phyloP scores from a whole-genome alignment of 2,888 invertebrate genomes.

The Cordilura impudica region DNA sequence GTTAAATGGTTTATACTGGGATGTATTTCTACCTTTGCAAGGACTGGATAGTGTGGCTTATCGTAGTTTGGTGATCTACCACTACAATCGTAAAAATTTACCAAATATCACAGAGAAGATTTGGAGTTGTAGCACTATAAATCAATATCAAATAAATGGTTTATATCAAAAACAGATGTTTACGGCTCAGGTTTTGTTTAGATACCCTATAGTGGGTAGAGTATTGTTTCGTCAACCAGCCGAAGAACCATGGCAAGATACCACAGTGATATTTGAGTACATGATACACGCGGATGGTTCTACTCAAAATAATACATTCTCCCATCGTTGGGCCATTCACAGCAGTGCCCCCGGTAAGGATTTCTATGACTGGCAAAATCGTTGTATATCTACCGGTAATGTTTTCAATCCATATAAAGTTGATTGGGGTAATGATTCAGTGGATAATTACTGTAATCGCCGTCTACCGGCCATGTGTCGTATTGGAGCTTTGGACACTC shows the following conservation, averaged over 20 bases:
- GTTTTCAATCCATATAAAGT: conserved; percentile 89
- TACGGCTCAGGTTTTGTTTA: conserved; percentile 88
- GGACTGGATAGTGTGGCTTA: conserved; percentile 89
- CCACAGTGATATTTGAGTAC: conserved; percentile 89
- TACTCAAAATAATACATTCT: conserved; percentile 84
- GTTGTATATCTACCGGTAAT: conserved; percentile 88
- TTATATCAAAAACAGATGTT: conserved; percentile 85
- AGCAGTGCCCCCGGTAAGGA: conserved; percentile 88
- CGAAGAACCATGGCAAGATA: conserved; percentile 90
- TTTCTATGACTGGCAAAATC: conserved; percentile 92
- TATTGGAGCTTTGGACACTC: conserved; percentile 87
- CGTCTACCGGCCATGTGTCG: conserved; percentile 82
- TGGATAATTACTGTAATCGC: conserved; percentile 81
- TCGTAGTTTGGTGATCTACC: conserved; percentile 81
- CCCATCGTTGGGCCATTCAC: conserved; percentile 92
- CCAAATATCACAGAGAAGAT: conserved; percentile 72
- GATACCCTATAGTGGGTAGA: conserved; percentile 92
- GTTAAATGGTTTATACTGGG: conserved; percentile 88
- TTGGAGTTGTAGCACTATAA: conserved; percentile 82
- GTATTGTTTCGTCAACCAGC: conserved; percentile 89
- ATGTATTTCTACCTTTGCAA: conserved; percentile 89
- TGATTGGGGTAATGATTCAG: conserved; percentile 82
- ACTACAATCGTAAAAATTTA: conserved; percentile 71
- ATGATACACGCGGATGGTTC: conserved; percentile 93
- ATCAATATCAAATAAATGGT: conserved; percentile 82